Base-by-base conservation (phyloP, 1,140 invertebrate species). In the Asbolus verrucosus region DNA sequence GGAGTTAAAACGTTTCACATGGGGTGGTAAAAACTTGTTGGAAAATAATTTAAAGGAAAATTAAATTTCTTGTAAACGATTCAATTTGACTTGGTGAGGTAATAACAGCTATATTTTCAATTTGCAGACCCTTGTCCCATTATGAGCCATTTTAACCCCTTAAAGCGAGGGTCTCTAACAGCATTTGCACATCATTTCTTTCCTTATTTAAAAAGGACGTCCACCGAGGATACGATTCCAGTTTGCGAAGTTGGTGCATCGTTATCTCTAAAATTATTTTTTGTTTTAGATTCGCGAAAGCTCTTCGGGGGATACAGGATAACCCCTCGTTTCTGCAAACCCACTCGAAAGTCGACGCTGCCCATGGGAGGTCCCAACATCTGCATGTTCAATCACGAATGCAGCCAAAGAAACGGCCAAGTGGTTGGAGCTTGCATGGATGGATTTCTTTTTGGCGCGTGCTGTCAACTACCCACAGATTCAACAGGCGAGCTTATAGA, bases 301-400 rank as follows among this genome's bases (percentile, higher is more conserved):
- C 78, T 92, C n/a, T 94, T 94, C 80, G 92, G 92, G 11, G 92
- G 92, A 11, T 94, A 94, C 78, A 85, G 90, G 78, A 94, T 94
- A 84, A 91, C 91, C 38, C 92, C 92, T 2, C 88, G 89, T 73
- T 85, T 88, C 63, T 94, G 92, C 78, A 87, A 81, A 82, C 83
- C 75, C 82, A 88, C 77, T 81, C 83, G 50, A 84, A 84, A 62
- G 83, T 77, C 69, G 70, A 77, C 62, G 77, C 76, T 71, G 78
- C 78, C 66, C 83, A 77, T 73, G 76, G 81, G 60, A 75, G 92
- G 88, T 0, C 89, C 89, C n/a, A 87, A 87, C n/a, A 89, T 94
- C 75, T 97, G 95, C 81, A 96, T 96, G 93, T 97, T 96, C 83
- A 95, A 95, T 81, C 94, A 95, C 77, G 93, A 97, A 79, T 97